These are phyloP conservation scores for Etheostoma spectabile DNA, from an alignment of 2,113 vertebrate genomes.

Conservation along the genomic window DNA sequence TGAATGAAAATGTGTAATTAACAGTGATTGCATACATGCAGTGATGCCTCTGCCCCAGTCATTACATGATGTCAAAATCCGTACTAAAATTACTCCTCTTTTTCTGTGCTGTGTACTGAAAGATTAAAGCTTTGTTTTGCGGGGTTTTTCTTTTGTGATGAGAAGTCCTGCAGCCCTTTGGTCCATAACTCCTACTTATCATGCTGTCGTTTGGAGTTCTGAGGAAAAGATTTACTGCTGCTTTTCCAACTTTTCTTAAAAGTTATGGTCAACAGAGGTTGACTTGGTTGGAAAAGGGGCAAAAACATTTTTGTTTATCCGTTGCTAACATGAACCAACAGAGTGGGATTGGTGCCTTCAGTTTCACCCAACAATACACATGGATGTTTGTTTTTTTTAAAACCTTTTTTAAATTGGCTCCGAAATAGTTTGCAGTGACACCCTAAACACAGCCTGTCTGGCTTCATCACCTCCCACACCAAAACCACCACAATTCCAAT, in stretches of 20 bases:
- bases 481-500: neutral
- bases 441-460: neutral
- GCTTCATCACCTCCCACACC: slow-evolving; percentile 9
- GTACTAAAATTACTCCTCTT: neutral
- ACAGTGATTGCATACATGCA: neutral
- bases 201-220: neutral
- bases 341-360: neutral
- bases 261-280: neutral
- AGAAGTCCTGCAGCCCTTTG: slow-evolving; percentile 9
- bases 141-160: neutral
- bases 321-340: neutral
- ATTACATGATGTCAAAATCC: neutral
- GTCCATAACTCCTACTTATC: slow-evolving; percentile 7
- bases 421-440: neutral
- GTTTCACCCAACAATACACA: neutral
- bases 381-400: neutral
- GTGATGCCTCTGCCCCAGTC: no score
- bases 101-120: neutral
- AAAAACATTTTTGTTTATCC: neutral
- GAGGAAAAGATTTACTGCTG: neutral
- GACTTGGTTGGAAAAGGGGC: neutral
- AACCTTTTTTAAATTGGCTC: neutral
- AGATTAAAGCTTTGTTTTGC: neutral
- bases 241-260: neutral
- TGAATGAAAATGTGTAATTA: neutral